Evolutionary conservation across 2,888 invertebrate genomes (phyloP).

Genomic region (Spodoptera littoralis): DNA sequence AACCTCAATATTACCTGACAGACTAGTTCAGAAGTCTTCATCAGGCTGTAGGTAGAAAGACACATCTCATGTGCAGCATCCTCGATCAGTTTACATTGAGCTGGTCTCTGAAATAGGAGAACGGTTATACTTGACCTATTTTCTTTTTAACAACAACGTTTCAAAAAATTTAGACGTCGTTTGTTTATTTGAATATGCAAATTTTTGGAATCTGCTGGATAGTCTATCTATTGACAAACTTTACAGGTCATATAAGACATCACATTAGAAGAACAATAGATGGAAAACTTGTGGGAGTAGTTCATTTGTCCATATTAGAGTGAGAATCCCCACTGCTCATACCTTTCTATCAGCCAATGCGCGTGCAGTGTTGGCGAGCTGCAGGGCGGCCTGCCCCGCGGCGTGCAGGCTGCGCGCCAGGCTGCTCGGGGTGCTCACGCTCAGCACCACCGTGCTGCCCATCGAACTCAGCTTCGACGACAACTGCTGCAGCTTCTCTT

Average conservation of each 20-base stretch:
- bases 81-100: conserved; percentile 68
- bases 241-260: too few species aligned
- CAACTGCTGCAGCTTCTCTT: conserved; percentile 66
- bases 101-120: conserved; percentile 60
- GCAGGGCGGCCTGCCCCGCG: conserved; percentile 58
- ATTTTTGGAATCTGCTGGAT: too few species aligned
- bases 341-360: conserved; percentile 52
- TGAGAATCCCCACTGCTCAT: background rate
- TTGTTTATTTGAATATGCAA: too few species aligned
- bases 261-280: too few species aligned
- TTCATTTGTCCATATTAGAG: too few species aligned
- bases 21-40: conserved; percentile 70
- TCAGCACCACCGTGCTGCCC: conserved; percentile 59
- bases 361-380: conserved; percentile 64
- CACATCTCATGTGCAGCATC: conserved; percentile 72
- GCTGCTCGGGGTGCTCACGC: conserved; percentile 33
- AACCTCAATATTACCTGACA: conserved; percentile 60
- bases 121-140: too few species aligned
- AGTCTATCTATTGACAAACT: too few species aligned
- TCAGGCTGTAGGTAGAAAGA: conserved; percentile 69
- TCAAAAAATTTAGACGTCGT: too few species aligned
- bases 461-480: conserved; percentile 67
- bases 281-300: too few species aligned
- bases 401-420: conserved; percentile 63
- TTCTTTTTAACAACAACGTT: too few species aligned